Evolutionary conservation across 2,888 invertebrate genomes (phyloP), one percentile per base, ranked within the genome.

Genomic region (Sturmia bella): DNA sequence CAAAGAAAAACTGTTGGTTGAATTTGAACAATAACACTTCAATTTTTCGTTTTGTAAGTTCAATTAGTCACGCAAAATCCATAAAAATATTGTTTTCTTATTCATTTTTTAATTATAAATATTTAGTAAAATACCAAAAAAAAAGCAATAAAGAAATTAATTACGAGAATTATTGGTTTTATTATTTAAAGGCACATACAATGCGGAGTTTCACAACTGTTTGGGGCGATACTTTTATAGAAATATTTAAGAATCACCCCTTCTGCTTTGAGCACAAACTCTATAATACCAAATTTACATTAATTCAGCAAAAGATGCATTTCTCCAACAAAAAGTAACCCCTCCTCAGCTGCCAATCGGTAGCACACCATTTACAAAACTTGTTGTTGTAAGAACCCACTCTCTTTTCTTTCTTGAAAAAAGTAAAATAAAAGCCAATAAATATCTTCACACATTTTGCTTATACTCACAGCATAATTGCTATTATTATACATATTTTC

Each of bases 61-160:
- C 74, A 78, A 70, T 74, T 79, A 78, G 78, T 73, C 78, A 78
- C 78, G 82, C 73, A 64, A 74, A 78, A 70, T 64, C 15, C 12
- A 77, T 57, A 50, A 50, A 68, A 68, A 68, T 9, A 3, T 52
- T 24, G 68, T 27, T 43, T 63, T 73, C 4, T 66, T 24, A 48
- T 56, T 56, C 69, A 37, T 54, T 61, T 24, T 63, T 48, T 15
- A 68, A 69, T 63, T 77, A 39, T 54, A 56, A 64, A 64, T 39
- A 70, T 52, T 70, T 15, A 41, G 48, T 7, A 41, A 68, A 68
- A 52, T 43, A 27, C 1, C 7, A 41, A 32, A 50, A 17, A 48
- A 48, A 57, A 66, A 39, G 37, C 0, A 54, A 19, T 52, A 52
- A 45, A 39, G 7, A 56, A 9, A 11, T 37, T 24, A 17, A 21